phyloP scores from a whole-genome alignment of 2,888 invertebrate species.

The Trachelus tabidus region DNA sequence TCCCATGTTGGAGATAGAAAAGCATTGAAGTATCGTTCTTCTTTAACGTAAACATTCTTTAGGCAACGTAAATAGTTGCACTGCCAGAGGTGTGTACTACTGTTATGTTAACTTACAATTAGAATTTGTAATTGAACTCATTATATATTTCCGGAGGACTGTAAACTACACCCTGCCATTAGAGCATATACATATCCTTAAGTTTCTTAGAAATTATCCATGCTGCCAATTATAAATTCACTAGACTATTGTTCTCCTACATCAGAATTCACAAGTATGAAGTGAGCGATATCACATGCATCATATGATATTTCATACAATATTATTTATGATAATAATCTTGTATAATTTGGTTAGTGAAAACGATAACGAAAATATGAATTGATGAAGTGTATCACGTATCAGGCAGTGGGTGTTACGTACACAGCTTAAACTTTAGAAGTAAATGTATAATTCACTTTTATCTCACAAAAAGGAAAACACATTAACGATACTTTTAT shows the following conservation, averaged over 20 bases:
- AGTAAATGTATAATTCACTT: not conserved
- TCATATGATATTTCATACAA: not conserved
- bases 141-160: not conserved
- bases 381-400: too few relatives aligned
- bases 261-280: not conserved
- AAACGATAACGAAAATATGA: not conserved
- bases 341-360: not conserved
- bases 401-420: too few relatives aligned
- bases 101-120: not conserved
- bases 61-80: not conserved
- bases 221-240: not conserved
- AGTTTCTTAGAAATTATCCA: not conserved
- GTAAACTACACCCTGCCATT: not conserved
- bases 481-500: not conserved
- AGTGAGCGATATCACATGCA: not conserved
- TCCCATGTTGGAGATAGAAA: not conserved
- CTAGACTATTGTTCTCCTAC: not conserved
- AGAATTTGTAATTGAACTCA: not conserved
- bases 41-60: not conserved
- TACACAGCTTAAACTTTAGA: not conserved
- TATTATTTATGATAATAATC: not conserved
- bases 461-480: not conserved
- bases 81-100: not conserved
- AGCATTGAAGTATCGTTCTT: not conserved
- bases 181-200: not conserved